Evolutionary conservation across 2,113 vertebrate genomes (phyloP), one percentile per base, ranked within the genome.

Genomic region (Piliocolobus tephrosceles): DNA sequence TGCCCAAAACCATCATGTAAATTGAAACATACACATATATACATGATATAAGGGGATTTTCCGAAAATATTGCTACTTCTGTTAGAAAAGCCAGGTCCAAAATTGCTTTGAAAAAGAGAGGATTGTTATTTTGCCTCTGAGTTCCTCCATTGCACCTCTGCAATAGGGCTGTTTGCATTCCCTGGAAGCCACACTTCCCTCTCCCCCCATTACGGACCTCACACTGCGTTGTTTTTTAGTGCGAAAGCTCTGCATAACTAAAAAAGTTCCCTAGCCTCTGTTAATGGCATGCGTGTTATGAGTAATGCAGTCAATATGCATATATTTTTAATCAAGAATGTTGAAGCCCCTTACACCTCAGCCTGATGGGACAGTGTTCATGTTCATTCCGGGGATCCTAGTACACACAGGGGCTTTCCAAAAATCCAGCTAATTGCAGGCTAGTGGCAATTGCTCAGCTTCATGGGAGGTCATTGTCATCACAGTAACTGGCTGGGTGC

Each of bases 61-160:
- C 75, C 43, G 68, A 92, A 96, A 95, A 80, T 55, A 52, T 55
- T 43, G 12, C 50, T 88, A 35, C 38, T 80, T 86, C 93, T 80
- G 30, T 66, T 90, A 47, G 8, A n/a, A 86, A 93, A 61, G 61
- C 75, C 80, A 94, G 35, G 80, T 58, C n/a, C 64, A 78, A 78
- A 38, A 8, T 50, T 43, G 5, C 35, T 90, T 82, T 87, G 68
- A 25, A 93, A 96, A 85, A 32, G n/a, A 80, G 87, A 75, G 8
- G 18, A 75, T 6, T 68, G 4, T 45, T 88, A 43, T 22, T 68
- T 75, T 11, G 7, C 80, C 64, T 92, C 72, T 57, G 4, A 57
- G 75, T 92, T 84, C 68, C 27, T 6, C 76, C 43, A n/a, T 57
- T 23, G 6, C 45, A 27, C 55, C n/a, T 66, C 52, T 87, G 68